Evolutionary conservation across 1,140 invertebrate genomes (phyloP), one percentile per base, ranked within the genome.

Genomic region (Aphidius gifuensis): DNA sequence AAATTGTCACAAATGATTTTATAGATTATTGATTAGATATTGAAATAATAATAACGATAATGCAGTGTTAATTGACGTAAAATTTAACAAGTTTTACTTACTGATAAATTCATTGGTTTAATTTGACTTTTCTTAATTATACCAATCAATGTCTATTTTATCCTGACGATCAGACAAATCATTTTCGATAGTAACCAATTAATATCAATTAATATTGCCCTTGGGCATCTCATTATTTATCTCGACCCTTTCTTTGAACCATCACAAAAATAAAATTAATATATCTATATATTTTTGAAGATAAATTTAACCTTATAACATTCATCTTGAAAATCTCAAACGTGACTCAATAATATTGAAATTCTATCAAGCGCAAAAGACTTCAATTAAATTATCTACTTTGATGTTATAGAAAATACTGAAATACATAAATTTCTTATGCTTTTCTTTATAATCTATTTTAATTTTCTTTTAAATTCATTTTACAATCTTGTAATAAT

Each of bases 201-300:
- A 68, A 67, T 72, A 70, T 66, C 66, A 70, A 73, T 74, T 71
- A 68, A 68, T 51, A 60, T 58, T 44, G 60, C 58, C 23, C 60
- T 39, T 40, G n/a, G 53, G 43, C 9, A 55, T n/a, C 53, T 43
- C 40, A 49, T 53, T 48, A n/a, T 51, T 45, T 53, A n/a, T n/a
- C n/a, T 46, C 46, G 16, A 38, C 8, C 42, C 5, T 44, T 16
- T 2, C 58, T 60, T 53, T 53, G 43, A 51, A 39, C 39, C 6
- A 55, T 55, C 53, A 55, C 23, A 32, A 32, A 32, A 3, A 32
- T 32, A 32, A 32, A 32, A 32, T 32, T 32, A n/a, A 55, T 40
- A 43, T 39, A 39, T 55, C 53, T 38, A 55, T 55, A 38, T 39
- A 55, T 40, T 39, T 16, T 5, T 55, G 53, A 5, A 49, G 32